phyloP scores from a whole-genome alignment of 2,113 vertebrate genomes.

The Colaptes auratus region DNA sequence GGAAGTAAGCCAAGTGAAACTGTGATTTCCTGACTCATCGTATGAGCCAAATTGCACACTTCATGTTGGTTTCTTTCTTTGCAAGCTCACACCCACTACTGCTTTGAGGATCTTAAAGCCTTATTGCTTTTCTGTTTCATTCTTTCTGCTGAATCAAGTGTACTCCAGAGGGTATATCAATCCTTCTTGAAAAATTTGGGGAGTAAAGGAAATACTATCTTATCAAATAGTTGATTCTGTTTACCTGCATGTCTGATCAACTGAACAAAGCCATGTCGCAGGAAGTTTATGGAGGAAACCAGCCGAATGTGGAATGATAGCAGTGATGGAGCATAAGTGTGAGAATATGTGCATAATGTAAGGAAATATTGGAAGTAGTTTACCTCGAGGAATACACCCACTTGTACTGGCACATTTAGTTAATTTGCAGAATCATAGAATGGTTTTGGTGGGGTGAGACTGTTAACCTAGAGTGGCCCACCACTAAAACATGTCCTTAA shows the following conservation, averaged over 20 bases:
- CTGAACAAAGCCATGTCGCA: not conserved
- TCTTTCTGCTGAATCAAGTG: not conserved
- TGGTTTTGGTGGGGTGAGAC: too few species aligned
- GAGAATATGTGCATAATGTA: rapidly evolving
- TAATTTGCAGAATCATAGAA: not conserved
- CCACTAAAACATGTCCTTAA: too few species aligned
- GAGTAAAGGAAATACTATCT: not conserved
- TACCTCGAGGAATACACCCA: not conserved
- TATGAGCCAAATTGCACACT: not conserved
- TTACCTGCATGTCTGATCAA: not conserved
- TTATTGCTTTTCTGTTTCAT: not conserved
- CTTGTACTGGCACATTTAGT: not conserved
- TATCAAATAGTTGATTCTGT: not conserved
- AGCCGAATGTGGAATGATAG: not conserved
- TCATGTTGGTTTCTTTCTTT: not conserved
- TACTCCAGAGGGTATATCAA: not conserved
- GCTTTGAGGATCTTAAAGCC: not conserved
- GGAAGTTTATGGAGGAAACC: not conserved
- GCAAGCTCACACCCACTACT: not conserved
- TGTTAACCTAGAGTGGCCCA: too few species aligned
- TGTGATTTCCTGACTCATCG: not conserved
- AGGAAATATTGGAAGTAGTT: not conserved
- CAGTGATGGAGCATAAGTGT: not conserved
- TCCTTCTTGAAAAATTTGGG: not conserved
- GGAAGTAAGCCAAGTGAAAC: not conserved